Evolutionary conservation across 2,888 invertebrate genomes (phyloP).

Genomic region (Caenorhabditis imperialis): DNA sequence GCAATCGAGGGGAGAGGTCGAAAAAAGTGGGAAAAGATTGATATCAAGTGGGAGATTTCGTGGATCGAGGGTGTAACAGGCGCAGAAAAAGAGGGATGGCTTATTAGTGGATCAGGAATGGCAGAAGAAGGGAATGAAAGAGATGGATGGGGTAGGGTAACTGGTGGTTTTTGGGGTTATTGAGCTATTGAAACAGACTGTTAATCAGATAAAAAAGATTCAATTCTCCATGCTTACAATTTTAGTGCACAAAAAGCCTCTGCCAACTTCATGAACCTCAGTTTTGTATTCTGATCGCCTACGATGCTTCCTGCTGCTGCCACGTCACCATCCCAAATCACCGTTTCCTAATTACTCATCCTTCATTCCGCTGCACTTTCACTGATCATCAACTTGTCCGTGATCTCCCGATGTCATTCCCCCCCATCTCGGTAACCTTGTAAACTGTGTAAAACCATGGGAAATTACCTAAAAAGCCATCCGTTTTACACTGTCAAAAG

Average conservation of each 20-base stretch:
- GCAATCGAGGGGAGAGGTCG: constrained; percentile 31
- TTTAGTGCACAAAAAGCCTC: no score
- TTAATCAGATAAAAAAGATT: no score
- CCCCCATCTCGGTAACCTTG: constrained; percentile 15
- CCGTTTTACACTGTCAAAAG: not conserved
- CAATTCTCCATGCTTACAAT: no score
- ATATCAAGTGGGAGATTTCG: constrained; percentile 3
- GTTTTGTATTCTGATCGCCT: constrained; percentile 6
- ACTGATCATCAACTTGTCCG: constrained; percentile 40
- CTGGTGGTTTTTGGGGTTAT: no score
- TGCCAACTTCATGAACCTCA: no score
- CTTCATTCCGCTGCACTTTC: constrained; percentile 20
- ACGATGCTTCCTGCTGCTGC: not conserved
- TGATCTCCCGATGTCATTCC: constrained; percentile 4
- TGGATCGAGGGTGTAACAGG: constrained; percentile 26
- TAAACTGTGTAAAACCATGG: constrained; percentile 18
- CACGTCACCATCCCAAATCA: constrained; percentile 18
- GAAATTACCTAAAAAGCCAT: no score
- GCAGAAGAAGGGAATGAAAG: not conserved
- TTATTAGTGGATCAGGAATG: constrained; percentile 38
- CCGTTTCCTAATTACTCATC: constrained; percentile 30
- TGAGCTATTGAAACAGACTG: no score
- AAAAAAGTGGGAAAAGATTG: constrained; percentile 12
- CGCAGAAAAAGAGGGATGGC: constrained; percentile 7
- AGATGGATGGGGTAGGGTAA: not conserved